phyloP scores from a whole-genome alignment of 2,113 vertebrate genomes.

The Phainopepla nitens region DNA sequence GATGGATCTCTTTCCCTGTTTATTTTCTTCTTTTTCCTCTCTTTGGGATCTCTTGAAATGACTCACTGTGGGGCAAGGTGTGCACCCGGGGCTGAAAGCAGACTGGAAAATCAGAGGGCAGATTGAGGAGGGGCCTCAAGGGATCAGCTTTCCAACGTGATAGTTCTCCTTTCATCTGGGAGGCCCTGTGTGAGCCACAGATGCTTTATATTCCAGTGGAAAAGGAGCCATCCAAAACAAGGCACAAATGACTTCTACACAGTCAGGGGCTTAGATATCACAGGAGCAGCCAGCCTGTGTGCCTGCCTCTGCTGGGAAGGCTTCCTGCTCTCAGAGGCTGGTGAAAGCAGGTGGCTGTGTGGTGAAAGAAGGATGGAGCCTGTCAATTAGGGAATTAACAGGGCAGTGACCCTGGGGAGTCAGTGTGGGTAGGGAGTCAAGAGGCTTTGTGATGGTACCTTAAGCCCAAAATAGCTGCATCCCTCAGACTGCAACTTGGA shows the following conservation, averaged over 20 bases:
- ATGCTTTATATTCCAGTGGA: neutral
- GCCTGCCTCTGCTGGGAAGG: neutral
- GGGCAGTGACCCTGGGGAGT: neutral
- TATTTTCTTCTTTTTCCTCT: neutral
- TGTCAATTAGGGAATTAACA: neutral
- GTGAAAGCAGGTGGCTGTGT: neutral
- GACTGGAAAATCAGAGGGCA: neutral
- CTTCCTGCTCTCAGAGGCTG: neutral
- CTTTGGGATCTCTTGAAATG: neutral
- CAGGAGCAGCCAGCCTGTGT: neutral
- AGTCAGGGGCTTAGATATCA: rapidly evolving
- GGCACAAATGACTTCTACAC: rapidly evolving
- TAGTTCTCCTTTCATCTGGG: neutral
- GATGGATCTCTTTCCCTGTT: neutral
- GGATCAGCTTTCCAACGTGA: neutral
- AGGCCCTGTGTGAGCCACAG: rapidly evolving
- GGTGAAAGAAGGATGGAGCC: neutral
- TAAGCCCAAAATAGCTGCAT: neutral
- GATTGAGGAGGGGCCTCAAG: neutral
- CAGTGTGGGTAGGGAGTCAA: rapidly evolving
- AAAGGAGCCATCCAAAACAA: neutral
- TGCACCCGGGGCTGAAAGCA: neutral
- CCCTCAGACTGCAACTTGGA: neutral
- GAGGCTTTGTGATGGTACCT: neutral
- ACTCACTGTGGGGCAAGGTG: neutral